A percentile compares a stretch with the other conserved stretches of the same genome.
These are phyloP conservation scores for Eufriesea mexicana DNA, from an alignment of 1,140 invertebrate species.

Conservation along the genomic window DNA sequence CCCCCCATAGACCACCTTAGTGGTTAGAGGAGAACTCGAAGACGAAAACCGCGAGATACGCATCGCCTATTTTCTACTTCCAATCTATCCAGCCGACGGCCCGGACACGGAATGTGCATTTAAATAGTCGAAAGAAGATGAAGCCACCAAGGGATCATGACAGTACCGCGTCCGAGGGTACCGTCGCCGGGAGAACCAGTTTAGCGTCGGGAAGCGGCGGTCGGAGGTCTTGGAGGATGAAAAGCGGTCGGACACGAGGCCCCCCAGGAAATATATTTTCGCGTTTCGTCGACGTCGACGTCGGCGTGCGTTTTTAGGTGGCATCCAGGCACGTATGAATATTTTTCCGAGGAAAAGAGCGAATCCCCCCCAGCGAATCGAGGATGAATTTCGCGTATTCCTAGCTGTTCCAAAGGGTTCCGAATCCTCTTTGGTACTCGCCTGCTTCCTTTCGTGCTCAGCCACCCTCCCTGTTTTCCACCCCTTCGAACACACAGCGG, in stretches of 20 bases:
- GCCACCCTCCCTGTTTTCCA: neutral
- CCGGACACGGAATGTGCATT: neutral
- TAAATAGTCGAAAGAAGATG: constrained; percentile 9
- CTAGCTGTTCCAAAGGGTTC: neutral
- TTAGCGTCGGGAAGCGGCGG: constrained; percentile 56
- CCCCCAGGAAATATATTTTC: constrained; percentile 59
- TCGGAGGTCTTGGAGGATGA: constrained; percentile 47
- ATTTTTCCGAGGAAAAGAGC: constrained; percentile 41
- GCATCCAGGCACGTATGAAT: constrained; percentile 44
- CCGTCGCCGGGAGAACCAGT: constrained; percentile 56
- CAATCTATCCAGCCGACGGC: neutral
- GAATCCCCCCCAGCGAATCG: constrained; percentile 2
- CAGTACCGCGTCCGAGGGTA: neutral
- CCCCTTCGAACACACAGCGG: neutral
- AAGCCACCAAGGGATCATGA: constrained; percentile 1
- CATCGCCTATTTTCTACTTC: neutral
- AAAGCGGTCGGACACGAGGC: constrained; percentile 48
- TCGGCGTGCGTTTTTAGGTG: constrained; percentile 36
- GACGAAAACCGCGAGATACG: neutral
- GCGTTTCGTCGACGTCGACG: constrained; percentile 20
- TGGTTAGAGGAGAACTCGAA: too few species aligned
- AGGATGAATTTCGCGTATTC: constrained; percentile 34
- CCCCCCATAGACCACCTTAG: too few species aligned
- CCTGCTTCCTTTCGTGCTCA: neutral
- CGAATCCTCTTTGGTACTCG: neutral